phyloP scores from a whole-genome alignment of 2,888 invertebrate genomes.

The Drosophila leonis region DNA sequence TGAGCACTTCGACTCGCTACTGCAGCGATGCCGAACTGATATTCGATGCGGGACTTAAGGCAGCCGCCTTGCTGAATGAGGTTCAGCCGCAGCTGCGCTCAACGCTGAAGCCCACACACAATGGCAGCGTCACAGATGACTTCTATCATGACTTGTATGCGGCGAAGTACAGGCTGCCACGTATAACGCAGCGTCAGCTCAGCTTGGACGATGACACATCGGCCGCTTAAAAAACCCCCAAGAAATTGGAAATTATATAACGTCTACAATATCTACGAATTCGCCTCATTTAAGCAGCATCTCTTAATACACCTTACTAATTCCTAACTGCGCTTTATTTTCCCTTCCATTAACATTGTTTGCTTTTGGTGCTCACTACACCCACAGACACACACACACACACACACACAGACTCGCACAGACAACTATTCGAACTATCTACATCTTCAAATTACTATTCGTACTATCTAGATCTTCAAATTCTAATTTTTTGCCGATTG shows the following conservation, averaged over 20 bases:
- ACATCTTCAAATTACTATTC: neutral
- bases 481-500: conserved; percentile 37
- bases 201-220: conserved; percentile 58
- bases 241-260: neutral
- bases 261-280: conserved; percentile 30
- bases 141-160: conserved; percentile 71
- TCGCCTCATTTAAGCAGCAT: conserved; percentile 51
- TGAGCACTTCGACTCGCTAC: conserved; percentile 52
- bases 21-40: conserved; percentile 72
- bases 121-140: conserved; percentile 49
- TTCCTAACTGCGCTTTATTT: conserved; percentile 37
- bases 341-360: conserved; percentile 7
- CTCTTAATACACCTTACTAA: conserved; percentile 33
- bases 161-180: conserved; percentile 65
- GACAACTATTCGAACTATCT: neutral
- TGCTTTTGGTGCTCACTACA: conserved; percentile 32
- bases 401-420: neutral
- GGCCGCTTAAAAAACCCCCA: conserved; percentile 44
- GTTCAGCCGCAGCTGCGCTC: conserved; percentile 85
- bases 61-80: conserved; percentile 85
- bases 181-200: conserved; percentile 58
- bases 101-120: conserved; percentile 85
- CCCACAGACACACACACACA: conserved; percentile 28
- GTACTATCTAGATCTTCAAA: neutral
- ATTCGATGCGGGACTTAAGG: conserved; percentile 66